These are phyloP conservation scores for Phylloscopus whistleri DNA, from an alignment of 2,113 vertebrate genomes.

Conservation along the genomic window DNA sequence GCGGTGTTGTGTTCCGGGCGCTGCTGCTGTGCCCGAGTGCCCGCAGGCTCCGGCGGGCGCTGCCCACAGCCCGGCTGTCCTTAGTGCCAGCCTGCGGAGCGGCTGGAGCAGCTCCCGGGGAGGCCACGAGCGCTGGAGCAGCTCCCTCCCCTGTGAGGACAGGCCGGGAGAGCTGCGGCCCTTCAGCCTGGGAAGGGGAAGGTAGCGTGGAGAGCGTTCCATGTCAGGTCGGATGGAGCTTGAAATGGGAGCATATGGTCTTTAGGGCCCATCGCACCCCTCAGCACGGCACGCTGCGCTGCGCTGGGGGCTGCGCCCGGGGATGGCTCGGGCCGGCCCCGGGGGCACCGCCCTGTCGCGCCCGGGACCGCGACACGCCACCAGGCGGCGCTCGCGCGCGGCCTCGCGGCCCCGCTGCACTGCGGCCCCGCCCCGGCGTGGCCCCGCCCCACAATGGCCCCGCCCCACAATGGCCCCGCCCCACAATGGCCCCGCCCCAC, in stretches of 20 bases:
- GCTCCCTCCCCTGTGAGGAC: rapidly evolving
- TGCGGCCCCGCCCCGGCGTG: too few relatives aligned
- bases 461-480: too few relatives aligned
- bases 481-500: neutral
- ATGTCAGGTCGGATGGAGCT: too few relatives aligned
- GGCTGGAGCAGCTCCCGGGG: neutral
- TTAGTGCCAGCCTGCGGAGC: rapidly evolving
- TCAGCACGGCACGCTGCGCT: too few relatives aligned
- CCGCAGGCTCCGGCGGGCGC: neutral
- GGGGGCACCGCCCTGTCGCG: too few relatives aligned
- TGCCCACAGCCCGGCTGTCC: neutral
- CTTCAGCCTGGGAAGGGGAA: too few relatives aligned
- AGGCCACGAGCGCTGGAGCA: too few relatives aligned
- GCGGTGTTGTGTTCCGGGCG: rapidly evolving
- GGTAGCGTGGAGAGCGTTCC: neutral
- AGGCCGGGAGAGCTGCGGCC: neutral
- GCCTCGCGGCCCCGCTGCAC: neutral
- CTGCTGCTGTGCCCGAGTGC: neutral
- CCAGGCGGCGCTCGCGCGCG: neutral
- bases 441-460: too few relatives aligned
- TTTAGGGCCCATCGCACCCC: too few relatives aligned
- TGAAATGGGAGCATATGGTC: too few relatives aligned
- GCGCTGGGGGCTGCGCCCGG: too few relatives aligned
- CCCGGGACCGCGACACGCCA: neutral
- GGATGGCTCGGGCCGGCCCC: neutral